Evolutionary conservation across 2,888 invertebrate genomes (phyloP).

Genomic region (Tetheella fluctuosa): DNA sequence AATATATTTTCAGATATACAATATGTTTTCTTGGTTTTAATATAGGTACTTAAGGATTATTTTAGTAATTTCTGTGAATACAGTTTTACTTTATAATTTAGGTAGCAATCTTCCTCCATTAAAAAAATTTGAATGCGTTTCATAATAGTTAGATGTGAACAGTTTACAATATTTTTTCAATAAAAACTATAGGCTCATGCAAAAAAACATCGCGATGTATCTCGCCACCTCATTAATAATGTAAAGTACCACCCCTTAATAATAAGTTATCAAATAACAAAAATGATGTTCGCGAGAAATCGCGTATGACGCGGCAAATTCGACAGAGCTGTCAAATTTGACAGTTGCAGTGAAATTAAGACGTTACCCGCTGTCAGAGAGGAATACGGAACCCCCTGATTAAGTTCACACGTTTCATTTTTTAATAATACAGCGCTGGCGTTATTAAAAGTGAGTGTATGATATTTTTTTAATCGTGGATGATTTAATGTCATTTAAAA

Average conservation of each 20-base stretch:
- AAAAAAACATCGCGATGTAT: conserved; percentile 38
- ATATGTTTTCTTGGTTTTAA: too few species aligned
- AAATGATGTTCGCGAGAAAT: conserved; percentile 63
- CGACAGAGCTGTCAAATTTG: conserved; percentile 62
- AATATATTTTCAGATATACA: too few species aligned
- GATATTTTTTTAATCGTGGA: conserved; percentile 27
- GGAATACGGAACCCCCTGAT: conserved; percentile 67
- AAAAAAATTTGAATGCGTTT: too few species aligned
- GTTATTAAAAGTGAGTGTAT: conserved; percentile 24
- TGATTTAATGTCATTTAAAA: conserved; percentile 9
- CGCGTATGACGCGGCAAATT: conserved; percentile 65
- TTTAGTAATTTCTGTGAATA: too few species aligned
- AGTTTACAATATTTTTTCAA: too few species aligned
- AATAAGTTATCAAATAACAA: conserved; percentile 62
- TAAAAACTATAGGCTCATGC: conserved; percentile 14
- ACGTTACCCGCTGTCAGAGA: conserved; percentile 63
- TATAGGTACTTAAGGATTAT: too few species aligned
- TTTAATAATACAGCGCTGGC: conserved; percentile 71
- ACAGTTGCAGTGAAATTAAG: conserved; percentile 65
- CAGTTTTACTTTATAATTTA: too few species aligned
- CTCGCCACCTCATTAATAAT: conserved; percentile 48
- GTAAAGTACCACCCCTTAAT: conserved; percentile 68
- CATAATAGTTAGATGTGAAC: too few species aligned
- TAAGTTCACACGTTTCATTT: conserved; percentile 70
- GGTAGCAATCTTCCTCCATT: too few species aligned